Base-by-base conservation (phyloP, 2,113 vertebrate species). In the Datnioides undecimradiatus region DNA sequence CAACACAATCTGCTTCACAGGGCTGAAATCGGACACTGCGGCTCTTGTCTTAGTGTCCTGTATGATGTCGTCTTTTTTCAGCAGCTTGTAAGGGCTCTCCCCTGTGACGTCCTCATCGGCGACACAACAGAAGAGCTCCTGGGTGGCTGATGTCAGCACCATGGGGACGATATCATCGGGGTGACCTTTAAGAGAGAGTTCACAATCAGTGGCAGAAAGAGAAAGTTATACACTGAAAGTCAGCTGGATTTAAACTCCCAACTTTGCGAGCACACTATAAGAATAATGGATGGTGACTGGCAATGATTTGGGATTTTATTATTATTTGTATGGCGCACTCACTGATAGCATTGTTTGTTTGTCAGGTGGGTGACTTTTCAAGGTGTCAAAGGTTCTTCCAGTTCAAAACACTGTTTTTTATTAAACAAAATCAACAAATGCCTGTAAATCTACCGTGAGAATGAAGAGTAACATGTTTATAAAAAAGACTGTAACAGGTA, bases 21-120 rank as follows among this genome's bases (percentile, higher is more conserved):
- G 96, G 49, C 96, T 87, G 94, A 99, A 99, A 89, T 99, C 98
- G 5, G 98, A 99, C 84, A 96, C 82, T 0, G 95, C 95, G 0
- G 94, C 96, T 93, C 97, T 96, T 36, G 57, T 95, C 72, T 83
- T 94, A 45, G 99, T 90, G 81, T 99, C 98, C 70, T 94, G 88
- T 36, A 98, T 75, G 51, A 99, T 95, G 45, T 95, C 93, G 12
- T 96, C 95, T 88, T 96, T 99, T 85, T 88, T 95, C 84, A 99
- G 88, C 55, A 97, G 91, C 87, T 95, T 98, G 93, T 96, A 94
- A 68, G 94, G 94, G 17, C 90, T 93, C 67, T 97, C 95, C 27
- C 88, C 91, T 10, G 96, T 97, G 67, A 99, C 71, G 27, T 99
- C 96, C 85, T 95, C 93, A n/a, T 96, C 95, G 6, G 90, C 41